These are phyloP conservation scores for Acronicta alni DNA, from an alignment of 2,888 invertebrate genomes.

Conservation along the genomic window DNA sequence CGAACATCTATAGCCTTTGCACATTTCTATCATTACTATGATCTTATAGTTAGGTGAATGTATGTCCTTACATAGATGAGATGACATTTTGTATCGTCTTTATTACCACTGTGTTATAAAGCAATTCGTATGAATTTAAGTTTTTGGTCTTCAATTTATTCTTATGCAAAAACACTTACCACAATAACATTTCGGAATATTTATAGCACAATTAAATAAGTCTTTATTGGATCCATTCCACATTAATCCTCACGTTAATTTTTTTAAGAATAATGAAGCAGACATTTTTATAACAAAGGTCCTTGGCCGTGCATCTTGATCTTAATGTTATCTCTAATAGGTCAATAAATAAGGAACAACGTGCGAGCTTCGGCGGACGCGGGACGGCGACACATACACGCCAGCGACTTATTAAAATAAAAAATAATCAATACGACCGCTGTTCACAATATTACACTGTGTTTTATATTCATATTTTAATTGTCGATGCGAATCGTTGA, in stretches of 20 bases:
- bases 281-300: slow-evolving; percentile 90
- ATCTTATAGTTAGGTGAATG: slow-evolving; percentile 1
- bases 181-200: slow-evolving; percentile 34
- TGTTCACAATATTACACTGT: slow-evolving; percentile 77
- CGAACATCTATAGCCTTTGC: not conserved
- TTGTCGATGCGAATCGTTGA: slow-evolving; percentile 68
- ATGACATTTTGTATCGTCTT: slow-evolving; percentile 18
- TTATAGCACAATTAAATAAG: slow-evolving; percentile 45
- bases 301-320: slow-evolving; percentile 89
- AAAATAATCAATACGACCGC: slow-evolving; percentile 79
- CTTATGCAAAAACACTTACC: slow-evolving; percentile 3
- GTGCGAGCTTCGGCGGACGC: slow-evolving; percentile 82
- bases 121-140: slow-evolving; percentile 9
- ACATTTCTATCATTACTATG: slow-evolving; percentile 10
- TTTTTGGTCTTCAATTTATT: slow-evolving; percentile 14
- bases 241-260: slow-evolving; percentile 74
- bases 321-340: slow-evolving; percentile 90
- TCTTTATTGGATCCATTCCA: slow-evolving; percentile 65
- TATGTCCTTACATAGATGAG: slow-evolving; percentile 5
- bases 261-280: slow-evolving; percentile 88
- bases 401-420: slow-evolving; percentile 85
- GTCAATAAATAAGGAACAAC: slow-evolving; percentile 88
- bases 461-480: slow-evolving; percentile 82
- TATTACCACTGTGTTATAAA: slow-evolving; percentile 6
- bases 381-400: slow-evolving; percentile 78